These are phyloP conservation scores for Epinephelus cyanopodus DNA, from an alignment of 2,113 vertebrate genomes.

Conservation along the genomic window DNA sequence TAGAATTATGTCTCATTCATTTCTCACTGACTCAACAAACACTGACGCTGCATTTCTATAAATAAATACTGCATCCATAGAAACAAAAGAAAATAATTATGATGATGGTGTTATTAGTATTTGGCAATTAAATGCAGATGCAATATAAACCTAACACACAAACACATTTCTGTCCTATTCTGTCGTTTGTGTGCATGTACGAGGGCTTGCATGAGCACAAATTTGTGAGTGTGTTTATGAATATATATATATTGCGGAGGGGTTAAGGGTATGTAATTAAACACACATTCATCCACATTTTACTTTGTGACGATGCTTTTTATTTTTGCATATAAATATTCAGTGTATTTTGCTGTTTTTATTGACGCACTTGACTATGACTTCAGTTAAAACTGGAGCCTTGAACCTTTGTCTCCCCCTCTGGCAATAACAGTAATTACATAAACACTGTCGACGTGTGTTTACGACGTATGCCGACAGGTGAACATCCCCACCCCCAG, in stretches of 20 bases:
- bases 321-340: neutral
- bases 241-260: neutral
- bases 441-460: too few relatives aligned
- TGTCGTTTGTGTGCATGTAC: neutral
- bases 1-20: constrained; percentile 2
- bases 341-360: neutral
- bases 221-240: neutral
- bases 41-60: neutral
- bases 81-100: constrained; percentile 13
- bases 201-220: neutral
- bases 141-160: neutral
- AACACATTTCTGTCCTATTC: neutral
- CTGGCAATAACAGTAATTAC: too few relatives aligned
- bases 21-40: neutral
- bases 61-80: neutral
- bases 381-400: too few relatives aligned
- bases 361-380: too few relatives aligned
- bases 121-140: neutral
- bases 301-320: too few relatives aligned
- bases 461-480: too few relatives aligned
- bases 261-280: neutral
- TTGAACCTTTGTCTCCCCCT: too few relatives aligned
- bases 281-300: neutral
- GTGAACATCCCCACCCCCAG: too few relatives aligned
- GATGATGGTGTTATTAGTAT: neutral